Evolutionary conservation across 2,797 vertebrate species (phyloP), one percentile per base, ranked within the genome.

Genomic region (Cynopterus sphinx): DNA sequence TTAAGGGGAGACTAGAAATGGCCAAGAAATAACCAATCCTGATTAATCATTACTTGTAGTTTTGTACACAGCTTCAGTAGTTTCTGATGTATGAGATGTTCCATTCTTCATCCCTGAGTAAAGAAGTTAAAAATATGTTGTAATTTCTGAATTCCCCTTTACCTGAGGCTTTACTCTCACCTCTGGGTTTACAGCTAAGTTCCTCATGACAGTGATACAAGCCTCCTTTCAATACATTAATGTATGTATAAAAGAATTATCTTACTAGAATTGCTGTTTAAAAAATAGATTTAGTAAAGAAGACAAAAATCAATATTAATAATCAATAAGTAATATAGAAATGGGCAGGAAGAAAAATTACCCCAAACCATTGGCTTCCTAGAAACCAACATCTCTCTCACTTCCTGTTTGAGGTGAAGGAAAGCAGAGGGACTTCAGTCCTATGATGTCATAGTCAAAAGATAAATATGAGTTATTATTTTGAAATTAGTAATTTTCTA

Each of bases 141-240:
- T 68, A 55, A 71, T 67, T 92, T 90, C 24, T 31, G 51, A 94
- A 89, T 89, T 96, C 53, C 31, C 78, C 79, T 95, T 92, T 83
- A 53, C 10, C 33, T 73, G 43, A 57, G 46, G 17, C 51, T 94
- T 68, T 9, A 49, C 16, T 33, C 1, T 71, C 22, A 85, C 24
- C 28, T 67, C 57, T 83, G 59, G 43, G 19, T 91, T 94, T 63
- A 87, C 5, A 95, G 68, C 24, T 53, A 43, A 41, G 26, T 1
- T 31, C 7, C 24, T 51, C 43, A 36, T 26, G 46, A 28, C 39
- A 55, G 4, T 24, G 22, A 39, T 39, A 49, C 84, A 71, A n/a
- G 2, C 33, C 11, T 78, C 59, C 65, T 89, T 82, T 67, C 51
- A 89, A 59, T 28, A 70, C 0, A 17, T 59, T 75, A 53, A 24